Conservation (phyloP, 2,113 vertebrate genomes). For the Heliornis fulica region DNA sequence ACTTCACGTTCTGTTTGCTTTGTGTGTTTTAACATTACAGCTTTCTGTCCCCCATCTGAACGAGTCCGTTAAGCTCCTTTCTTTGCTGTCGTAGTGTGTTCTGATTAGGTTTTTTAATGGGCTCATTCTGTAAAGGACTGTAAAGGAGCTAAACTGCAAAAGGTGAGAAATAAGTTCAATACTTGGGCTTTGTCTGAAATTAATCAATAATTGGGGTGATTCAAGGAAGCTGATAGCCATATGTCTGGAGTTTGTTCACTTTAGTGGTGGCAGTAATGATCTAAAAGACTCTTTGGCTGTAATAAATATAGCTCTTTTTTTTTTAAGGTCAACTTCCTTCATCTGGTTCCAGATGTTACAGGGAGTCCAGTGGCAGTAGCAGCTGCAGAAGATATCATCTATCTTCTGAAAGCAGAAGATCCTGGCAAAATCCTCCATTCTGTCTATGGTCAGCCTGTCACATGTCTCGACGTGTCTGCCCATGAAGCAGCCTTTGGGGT, state of each 20-base stretch:
- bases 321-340: slow-evolving; percentile 84
- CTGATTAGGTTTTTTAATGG: not conserved
- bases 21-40: not conserved
- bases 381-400: slow-evolving; percentile 83
- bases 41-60: not conserved
- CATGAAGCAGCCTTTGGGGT: slow-evolving; percentile 83
- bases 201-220: not conserved
- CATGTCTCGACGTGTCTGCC: slow-evolving; percentile 86
- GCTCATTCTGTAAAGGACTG: not conserved
- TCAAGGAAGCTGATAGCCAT: not conserved
- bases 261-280: not conserved
- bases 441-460: slow-evolving; percentile 88
- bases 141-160: not conserved
- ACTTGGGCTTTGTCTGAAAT: not conserved
- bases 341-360: slow-evolving; percentile 79
- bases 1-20: not conserved
- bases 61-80: not conserved
- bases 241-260: not conserved
- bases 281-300: not conserved
- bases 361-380: slow-evolving; percentile 75
- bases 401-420: slow-evolving; percentile 80
- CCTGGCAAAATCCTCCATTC: slow-evolving; percentile 80
- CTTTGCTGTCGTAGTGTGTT: not conserved
- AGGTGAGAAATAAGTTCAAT: not conserved
- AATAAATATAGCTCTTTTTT: slow-evolving; percentile 18